Evolutionary conservation across 2,888 invertebrate genomes (phyloP), one percentile per base, ranked within the genome.

Genomic region (Epinotia brunnichana): DNA sequence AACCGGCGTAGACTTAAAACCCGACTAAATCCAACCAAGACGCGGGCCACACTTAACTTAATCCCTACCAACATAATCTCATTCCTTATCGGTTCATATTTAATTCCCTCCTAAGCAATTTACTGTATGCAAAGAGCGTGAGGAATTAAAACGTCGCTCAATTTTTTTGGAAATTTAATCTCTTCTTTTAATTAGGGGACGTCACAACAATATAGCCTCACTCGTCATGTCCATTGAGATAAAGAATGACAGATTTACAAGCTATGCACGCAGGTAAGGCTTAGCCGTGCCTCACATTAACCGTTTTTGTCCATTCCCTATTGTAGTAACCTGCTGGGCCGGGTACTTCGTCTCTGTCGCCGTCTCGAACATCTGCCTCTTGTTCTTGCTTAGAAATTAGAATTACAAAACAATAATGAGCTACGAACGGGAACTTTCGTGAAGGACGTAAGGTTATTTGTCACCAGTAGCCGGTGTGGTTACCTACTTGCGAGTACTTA

Each of bases 331-430:
- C 83, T 86, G 84, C 79, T 48, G 79, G 81, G 77, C 77, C 80
- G 82, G 78, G 82, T 88, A 81, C 91, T 92, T 84, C 82, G 85
- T 92, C 92, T 86, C 88, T 90, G 92, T 92, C 92, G 87, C 80
- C 82, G 81, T 78, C 80, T 75, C 69, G 80, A 79, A 83, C 87
- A 89, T 85, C 87, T 87, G 88, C 83, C 82, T 80, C 82, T 90
- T 91, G 90, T 92, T 90, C 89, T 87, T 91, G 90, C 81, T 86
- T 83, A 90, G 84, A 89, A 90, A 90, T 92, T 91, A 85, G 86
- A 90, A 91, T 92, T 82, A 86, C 75, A 76, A 83, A 84, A 87
- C 86, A 82, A 83, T 83, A 56, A 66, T 81, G 79, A 81, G 79
- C 77, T 81, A 76, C 72, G 75, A 83, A 84, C 80, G 85, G 83